A percentile compares a stretch with the other conserved stretches of the same genome.
phyloP scores from a whole-genome alignment of 2,888 invertebrate species.

The Dynastes hyllus region DNA sequence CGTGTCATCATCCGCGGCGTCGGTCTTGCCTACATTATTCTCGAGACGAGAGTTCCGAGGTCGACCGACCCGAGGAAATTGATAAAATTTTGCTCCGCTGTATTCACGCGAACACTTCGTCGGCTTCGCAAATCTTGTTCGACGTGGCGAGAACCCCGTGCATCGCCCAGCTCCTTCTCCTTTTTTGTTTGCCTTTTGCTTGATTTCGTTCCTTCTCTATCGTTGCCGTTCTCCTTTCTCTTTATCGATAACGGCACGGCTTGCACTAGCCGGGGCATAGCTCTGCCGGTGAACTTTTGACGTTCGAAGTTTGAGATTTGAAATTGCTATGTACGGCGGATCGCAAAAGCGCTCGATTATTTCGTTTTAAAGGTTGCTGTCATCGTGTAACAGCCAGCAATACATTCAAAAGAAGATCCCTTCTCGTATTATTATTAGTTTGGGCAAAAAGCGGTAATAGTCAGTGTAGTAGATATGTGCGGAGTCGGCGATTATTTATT shows the following conservation, averaged over 20 bases:
- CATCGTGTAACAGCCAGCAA: neutral
- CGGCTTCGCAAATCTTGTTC: slow-evolving; percentile 26
- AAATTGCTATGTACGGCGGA: neutral
- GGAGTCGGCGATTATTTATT: no score
- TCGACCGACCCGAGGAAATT: neutral
- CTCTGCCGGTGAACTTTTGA: neutral
- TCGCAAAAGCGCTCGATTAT: neutral
- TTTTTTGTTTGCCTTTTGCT: slow-evolving; percentile 13
- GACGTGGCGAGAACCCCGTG: neutral
- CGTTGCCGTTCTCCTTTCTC: no score
- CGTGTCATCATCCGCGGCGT: neutral
- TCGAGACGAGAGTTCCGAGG: neutral
- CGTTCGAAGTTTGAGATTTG: neutral
- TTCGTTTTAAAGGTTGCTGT: neutral
- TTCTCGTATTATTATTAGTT: no score
- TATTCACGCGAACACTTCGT: neutral
- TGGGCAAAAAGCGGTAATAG: no score
- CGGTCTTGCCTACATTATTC: neutral
- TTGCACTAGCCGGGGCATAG: neutral
- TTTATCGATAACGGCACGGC: neutral
- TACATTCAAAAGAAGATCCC: no score
- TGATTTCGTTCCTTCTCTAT: neutral
- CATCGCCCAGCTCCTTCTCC: no score
- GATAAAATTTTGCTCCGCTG: neutral
- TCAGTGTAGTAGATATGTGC: no score